phyloP scores from a whole-genome alignment of 2,888 invertebrate genomes.

The Xestia ashworthii region DNA sequence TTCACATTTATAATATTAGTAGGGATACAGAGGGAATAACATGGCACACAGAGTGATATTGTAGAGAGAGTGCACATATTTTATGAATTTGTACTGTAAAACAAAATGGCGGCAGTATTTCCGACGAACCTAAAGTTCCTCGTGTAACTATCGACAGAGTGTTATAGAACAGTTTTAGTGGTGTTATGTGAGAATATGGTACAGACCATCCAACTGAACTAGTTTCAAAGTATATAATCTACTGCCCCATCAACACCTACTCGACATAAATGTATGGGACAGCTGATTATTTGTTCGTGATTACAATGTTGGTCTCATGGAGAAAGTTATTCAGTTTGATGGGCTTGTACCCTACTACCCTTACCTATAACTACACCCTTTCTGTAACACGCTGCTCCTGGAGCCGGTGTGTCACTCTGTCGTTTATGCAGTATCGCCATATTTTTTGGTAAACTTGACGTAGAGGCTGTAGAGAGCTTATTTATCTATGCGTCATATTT shows the following conservation, averaged over 20 bases:
- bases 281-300: not conserved
- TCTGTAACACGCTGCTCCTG: not conserved
- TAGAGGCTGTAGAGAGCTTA: not conserved
- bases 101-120: not conserved
- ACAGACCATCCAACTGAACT: not conserved
- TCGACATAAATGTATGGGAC: too few relatives aligned
- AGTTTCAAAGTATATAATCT: too few relatives aligned
- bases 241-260: too few relatives aligned
- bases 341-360: not conserved
- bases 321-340: not conserved
- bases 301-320: not conserved
- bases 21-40: slow-evolving; percentile 35
- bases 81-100: not conserved
- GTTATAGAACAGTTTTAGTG: not conserved
- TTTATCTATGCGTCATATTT: slow-evolving; percentile 25
- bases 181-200: not conserved
- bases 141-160: not conserved
- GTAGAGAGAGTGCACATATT: not conserved
- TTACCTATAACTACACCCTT: not conserved
- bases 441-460: slow-evolving; percentile 16
- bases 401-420: slow-evolving; percentile 5
- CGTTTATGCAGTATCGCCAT: slow-evolving; percentile 12
- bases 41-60: slow-evolving; percentile 10
- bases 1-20: too few relatives aligned
- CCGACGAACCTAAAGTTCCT: not conserved